These are phyloP conservation scores for Odocoileus hemionus DNA, from an alignment of 2,113 vertebrate genomes.

Conservation along the genomic window DNA sequence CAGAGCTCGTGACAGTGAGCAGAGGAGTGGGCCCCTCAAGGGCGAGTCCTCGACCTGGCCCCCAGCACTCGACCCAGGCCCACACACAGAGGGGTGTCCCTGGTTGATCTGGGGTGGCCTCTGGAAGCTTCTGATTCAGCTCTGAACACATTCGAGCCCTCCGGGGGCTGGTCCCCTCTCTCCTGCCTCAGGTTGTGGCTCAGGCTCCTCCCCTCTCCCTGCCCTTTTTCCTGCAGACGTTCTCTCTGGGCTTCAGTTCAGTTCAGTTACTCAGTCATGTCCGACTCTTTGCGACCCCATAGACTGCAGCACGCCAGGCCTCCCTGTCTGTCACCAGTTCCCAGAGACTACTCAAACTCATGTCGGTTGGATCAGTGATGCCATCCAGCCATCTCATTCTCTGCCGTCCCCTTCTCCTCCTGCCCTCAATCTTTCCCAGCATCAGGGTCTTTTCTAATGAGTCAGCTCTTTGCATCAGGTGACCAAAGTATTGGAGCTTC, in stretches of 20 bases:
- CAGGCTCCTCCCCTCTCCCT: background rate
- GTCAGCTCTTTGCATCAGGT: background rate
- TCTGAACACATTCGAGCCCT: background rate
- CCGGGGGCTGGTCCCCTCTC: accelerated
- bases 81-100: background rate
- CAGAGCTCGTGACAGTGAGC: accelerated
- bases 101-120: background rate
- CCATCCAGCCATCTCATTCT: background rate
- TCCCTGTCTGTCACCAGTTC: background rate
- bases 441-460: background rate
- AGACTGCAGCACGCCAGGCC: background rate
- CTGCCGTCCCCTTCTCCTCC: background rate
- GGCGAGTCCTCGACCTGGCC: background rate
- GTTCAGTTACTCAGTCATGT: background rate
- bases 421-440: background rate
- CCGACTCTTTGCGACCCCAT: accelerated
- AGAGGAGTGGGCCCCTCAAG: background rate
- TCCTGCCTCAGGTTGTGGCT: background rate
- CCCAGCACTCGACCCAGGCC: background rate
- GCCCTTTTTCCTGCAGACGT: background rate
- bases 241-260: too few species aligned
- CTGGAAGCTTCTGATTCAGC: background rate
- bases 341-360: background rate
- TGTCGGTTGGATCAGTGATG: background rate
- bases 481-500: background rate